Evolutionary conservation across 2,113 vertebrate genomes (phyloP).

Genomic region (Ibidorhyncha struthersii): DNA sequence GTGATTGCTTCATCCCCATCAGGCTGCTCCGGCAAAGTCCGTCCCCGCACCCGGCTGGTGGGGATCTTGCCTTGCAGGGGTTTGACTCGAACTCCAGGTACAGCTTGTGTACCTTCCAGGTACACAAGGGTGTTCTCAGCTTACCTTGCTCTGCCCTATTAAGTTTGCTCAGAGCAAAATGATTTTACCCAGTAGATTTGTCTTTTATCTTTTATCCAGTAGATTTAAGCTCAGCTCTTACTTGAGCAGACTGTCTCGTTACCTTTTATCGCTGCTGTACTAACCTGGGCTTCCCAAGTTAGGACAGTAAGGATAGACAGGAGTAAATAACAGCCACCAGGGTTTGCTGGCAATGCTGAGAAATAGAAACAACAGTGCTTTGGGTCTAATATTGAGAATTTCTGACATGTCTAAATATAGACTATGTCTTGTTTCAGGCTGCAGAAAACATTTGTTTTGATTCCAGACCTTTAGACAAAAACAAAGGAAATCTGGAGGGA

Average conservation of each 20-base stretch:
- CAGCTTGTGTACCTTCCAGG: neutral
- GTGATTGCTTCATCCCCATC: neutral
- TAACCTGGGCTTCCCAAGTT: neutral
- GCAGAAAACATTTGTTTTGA: constrained; percentile 23
- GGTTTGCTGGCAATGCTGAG: neutral
- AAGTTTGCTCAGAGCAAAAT: neutral
- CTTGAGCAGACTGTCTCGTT: neutral
- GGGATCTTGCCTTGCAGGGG: neutral
- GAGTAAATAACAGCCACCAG: neutral
- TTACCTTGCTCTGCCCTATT: neutral
- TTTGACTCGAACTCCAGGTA: neutral
- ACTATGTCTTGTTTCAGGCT: neutral
- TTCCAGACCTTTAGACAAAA: neutral
- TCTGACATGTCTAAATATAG: constrained; percentile 3
- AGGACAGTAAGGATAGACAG: neutral
- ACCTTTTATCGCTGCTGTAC: neutral
- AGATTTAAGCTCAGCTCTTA: neutral
- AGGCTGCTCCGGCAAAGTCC: neutral
- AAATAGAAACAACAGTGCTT: neutral
- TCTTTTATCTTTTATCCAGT: neutral
- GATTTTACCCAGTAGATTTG: neutral
- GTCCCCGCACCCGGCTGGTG: accelerated
- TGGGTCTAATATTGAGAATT: neutral
- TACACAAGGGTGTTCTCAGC: neutral
- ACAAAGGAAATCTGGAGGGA: constrained; percentile 17